Conservation (phyloP, 2,113 vertebrate genomes). For the Myiopsitta monachus region DNA sequence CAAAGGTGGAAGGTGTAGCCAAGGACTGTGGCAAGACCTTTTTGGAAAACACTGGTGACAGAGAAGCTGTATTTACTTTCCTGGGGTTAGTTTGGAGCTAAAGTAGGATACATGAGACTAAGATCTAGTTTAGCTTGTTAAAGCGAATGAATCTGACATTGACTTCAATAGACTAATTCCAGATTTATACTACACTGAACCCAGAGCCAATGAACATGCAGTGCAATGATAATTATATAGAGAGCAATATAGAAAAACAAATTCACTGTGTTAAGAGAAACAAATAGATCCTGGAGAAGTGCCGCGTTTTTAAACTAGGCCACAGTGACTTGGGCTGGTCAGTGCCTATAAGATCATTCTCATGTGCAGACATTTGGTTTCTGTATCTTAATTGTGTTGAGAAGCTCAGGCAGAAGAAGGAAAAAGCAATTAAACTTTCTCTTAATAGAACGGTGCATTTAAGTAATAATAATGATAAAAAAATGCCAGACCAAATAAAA, state of each 20-base stretch:
- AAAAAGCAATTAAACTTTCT: conserved; percentile 18
- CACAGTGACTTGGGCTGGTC: background rate
- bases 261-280: background rate
- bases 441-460: background rate
- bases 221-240: background rate
- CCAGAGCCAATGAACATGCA: background rate
- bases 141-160: conserved; percentile 22
- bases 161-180: conserved; percentile 31
- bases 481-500: background rate
- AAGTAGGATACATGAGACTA: conserved; percentile 5
- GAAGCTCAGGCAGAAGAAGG: background rate
- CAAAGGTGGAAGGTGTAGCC: background rate
- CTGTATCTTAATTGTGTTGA: background rate
- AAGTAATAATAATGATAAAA: background rate
- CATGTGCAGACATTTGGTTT: background rate
- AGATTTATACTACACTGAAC: conserved; percentile 32
- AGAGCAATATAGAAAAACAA: conserved; percentile 24
- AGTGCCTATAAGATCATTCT: background rate
- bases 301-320: conserved; percentile 1
- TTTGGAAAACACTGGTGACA: background rate
- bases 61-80: background rate
- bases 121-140: conserved; percentile 15
- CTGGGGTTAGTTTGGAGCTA: background rate
- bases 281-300: background rate
- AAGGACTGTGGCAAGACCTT: background rate